Conservation (phyloP, 2,888 invertebrate species). For the Fabriciana adippe region DNA sequence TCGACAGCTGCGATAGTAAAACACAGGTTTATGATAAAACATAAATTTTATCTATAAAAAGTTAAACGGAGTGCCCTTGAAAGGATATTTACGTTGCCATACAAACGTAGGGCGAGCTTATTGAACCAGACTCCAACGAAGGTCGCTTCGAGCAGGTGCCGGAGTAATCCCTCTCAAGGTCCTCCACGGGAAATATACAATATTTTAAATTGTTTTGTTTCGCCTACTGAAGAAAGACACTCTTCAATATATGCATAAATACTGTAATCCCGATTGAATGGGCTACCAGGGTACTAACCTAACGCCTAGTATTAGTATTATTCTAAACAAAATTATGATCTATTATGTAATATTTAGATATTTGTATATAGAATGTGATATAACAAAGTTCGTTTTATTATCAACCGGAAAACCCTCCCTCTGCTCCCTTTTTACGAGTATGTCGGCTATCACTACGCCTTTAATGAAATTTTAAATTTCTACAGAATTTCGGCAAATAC, state of each 20-base stretch:
- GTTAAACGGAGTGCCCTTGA: conserved; percentile 61
- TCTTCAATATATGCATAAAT: too few relatives aligned
- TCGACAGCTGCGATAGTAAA: conserved; percentile 5
- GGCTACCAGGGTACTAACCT: too few relatives aligned
- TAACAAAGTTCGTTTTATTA: conserved; percentile 3
- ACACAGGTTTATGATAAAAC: conserved; percentile 8
- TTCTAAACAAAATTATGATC: too few relatives aligned
- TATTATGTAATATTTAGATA: neutral
- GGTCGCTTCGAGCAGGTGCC: conserved; percentile 33
- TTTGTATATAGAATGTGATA: neutral
- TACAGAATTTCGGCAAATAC: too few relatives aligned
- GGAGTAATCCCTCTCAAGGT: conserved; percentile 28
- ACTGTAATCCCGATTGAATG: too few relatives aligned
- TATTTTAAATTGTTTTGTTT: neutral
- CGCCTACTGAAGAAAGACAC: too few relatives aligned
- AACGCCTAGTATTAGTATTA: too few relatives aligned
- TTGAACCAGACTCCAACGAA: conserved; percentile 57
- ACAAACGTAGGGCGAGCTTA: conserved; percentile 56
- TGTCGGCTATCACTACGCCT: neutral
- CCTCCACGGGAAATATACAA: neutral
- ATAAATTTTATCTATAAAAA: conserved; percentile 27
- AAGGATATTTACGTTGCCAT: conserved; percentile 54
- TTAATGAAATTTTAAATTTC: too few relatives aligned
- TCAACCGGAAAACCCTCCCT: conserved; percentile 4
- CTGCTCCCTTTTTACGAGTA: neutral